A percentile compares a stretch with the other conserved stretches of the same genome.
These are phyloP conservation scores for Andrena chrysosceles DNA, from an alignment of 2,888 invertebrate species.

Conservation along the genomic window DNA sequence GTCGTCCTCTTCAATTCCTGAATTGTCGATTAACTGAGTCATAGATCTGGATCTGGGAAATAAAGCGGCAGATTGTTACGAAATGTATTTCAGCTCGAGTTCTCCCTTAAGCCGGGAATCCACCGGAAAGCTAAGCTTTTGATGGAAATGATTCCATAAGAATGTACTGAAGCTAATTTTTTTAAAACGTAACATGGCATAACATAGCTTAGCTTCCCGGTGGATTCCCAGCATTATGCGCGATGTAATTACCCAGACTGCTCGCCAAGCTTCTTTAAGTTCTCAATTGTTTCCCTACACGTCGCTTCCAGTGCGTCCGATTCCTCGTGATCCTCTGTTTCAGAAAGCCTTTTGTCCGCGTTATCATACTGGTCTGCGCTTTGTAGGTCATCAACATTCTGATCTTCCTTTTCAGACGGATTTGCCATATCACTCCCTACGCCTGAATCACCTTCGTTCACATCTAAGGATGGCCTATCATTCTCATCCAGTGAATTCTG, in stretches of 20 bases:
- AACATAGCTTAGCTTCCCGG: too few relatives aligned
- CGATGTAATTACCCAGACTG: slow-evolving; percentile 79
- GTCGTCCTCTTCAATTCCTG: slow-evolving; percentile 72
- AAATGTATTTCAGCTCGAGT: not conserved
- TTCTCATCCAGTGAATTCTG: slow-evolving; percentile 79
- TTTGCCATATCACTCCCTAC: slow-evolving; percentile 84
- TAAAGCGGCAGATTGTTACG: slow-evolving; percentile 1
- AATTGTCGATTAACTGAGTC: slow-evolving; percentile 72
- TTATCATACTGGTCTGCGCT: slow-evolving; percentile 74
- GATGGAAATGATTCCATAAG: too few relatives aligned
- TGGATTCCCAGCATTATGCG: too few relatives aligned
- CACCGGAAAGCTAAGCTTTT: too few relatives aligned
- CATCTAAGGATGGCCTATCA: slow-evolving; percentile 79
- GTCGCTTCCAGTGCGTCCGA: slow-evolving; percentile 82
- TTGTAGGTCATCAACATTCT: slow-evolving; percentile 81
- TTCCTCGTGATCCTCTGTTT: slow-evolving; percentile 81
- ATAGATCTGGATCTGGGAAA: slow-evolving; percentile 73
- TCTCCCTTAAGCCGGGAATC: too few relatives aligned
- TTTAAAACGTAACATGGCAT: too few relatives aligned
- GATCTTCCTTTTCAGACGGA: slow-evolving; percentile 82
- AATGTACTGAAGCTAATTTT: too few relatives aligned
- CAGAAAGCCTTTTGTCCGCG: slow-evolving; percentile 73
- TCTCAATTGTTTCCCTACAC: slow-evolving; percentile 83
- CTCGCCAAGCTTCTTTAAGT: slow-evolving; percentile 82
- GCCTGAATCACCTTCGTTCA: slow-evolving; percentile 83